Evolutionary conservation across 2,888 invertebrate genomes (phyloP), one percentile per base, ranked within the genome.

Genomic region (Epistrophella euchroma): DNA sequence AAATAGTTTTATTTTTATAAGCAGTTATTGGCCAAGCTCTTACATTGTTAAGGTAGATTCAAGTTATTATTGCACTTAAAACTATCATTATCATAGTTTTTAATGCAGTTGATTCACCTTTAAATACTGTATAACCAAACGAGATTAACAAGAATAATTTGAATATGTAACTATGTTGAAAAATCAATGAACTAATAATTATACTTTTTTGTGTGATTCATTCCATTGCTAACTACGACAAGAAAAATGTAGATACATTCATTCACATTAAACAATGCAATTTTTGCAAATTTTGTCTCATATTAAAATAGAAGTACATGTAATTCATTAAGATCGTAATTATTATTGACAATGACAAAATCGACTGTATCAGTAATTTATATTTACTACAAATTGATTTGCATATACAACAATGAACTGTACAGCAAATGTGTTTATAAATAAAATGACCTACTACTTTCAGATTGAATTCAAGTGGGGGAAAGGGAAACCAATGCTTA

Each of bases 381-480:
- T 45, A 11, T 47, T 35, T 4, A 37, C n/a, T n/a, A 52, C n/a
- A 66, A 15, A 32, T 66, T 32, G 19, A 5, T 19, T 47, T 35
- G 1, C 4, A n/a, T 10, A 22, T 19, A 47, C 43, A 43, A 2
- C 6, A 43, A 43, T 43, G 7, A 1, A 35, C 17, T n/a, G n/a
- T n/a, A n/a, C n/a, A n/a, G n/a, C n/a, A n/a, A 7, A 4, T 47
- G n/a, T 10, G 10, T 19, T 9, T 45, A 17, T 45, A n/a, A 4
- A 52, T 52, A n/a, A 7, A 4, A 32, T 64, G 64, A 64, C 64
- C 64, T 32, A 64, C 17, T 64, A 64, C 45, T 45, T 64, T 32
- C 60, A 60, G 60, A 60, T 62, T 22, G n/a, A n/a, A 60, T 22
- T 62, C 25, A 43, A 35, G 15, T 13, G 40, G 4, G 13, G 22